Evolutionary conservation across 2,888 invertebrate genomes (phyloP).

Genomic region (Megastigmus dorsalis): DNA sequence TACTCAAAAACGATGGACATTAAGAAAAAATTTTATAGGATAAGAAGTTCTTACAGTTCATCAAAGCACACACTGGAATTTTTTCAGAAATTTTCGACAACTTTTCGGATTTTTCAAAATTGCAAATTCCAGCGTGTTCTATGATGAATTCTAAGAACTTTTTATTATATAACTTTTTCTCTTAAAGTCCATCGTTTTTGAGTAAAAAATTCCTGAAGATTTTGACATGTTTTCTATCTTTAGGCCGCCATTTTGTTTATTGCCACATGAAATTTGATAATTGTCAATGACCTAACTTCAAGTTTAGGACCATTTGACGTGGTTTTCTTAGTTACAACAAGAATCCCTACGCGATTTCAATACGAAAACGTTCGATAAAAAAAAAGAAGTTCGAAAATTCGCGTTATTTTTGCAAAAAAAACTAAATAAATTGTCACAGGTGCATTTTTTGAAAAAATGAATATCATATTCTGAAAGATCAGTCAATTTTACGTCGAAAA

Average conservation of each 20-base stretch:
- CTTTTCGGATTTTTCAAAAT: background rate
- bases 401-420: constrained; percentile 6
- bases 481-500: constrained; percentile 10
- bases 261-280: no score
- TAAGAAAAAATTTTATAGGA: background rate
- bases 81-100: background rate
- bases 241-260: background rate
- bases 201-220: constrained; percentile 35
- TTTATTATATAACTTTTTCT: background rate
- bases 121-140: background rate
- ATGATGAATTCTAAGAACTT: no score
- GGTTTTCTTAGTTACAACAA: background rate
- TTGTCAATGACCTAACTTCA: no score
- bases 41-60: background rate
- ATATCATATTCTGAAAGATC: constrained; percentile 4
- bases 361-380: no score
- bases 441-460: constrained; percentile 1
- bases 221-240: background rate
- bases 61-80: background rate
- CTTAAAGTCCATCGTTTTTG: background rate
- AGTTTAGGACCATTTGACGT: background rate
- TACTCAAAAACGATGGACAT: background rate
- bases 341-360: no score
- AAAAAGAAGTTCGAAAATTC: constrained; percentile 3
- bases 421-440: background rate